Conservation (phyloP, 2,113 vertebrate genomes). For the Gracilinanus agilis region DNA sequence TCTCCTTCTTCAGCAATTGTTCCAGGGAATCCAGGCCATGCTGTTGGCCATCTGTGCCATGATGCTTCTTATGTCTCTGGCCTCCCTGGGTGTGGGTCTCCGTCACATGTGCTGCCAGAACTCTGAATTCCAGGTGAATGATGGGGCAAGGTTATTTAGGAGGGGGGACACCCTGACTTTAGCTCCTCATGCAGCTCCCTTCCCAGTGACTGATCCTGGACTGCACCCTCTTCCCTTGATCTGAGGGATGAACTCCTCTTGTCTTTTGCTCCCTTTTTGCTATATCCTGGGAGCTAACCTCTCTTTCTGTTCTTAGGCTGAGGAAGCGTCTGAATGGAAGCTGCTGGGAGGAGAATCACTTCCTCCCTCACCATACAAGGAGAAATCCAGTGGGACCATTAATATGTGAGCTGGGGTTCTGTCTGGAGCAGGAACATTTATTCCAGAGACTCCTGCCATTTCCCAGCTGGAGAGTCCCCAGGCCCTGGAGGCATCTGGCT, state of each 20-base stretch:
- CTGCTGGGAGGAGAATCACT: conserved; percentile 46
- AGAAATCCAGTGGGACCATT: not conserved
- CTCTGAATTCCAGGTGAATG: not conserved
- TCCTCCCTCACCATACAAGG: conserved; percentile 33
- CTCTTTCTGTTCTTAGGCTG: conserved; percentile 10
- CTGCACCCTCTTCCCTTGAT: accelerated
- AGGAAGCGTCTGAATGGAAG: conserved; percentile 41
- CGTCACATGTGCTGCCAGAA: not conserved
- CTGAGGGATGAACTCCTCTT: not conserved
- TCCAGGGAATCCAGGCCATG: conserved; percentile 45
- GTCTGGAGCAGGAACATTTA: not conserved
- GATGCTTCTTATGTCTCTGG: conserved; percentile 15
- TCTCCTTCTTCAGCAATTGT: conserved; percentile 50
- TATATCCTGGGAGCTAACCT: not conserved
- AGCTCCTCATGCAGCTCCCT: not conserved
- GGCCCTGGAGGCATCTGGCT: not conserved
- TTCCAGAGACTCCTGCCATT: not conserved
- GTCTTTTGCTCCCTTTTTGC: not conserved
- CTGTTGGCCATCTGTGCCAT: conserved; percentile 55
- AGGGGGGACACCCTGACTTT: accelerated
- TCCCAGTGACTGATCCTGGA: accelerated
- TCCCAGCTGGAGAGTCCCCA: too few relatives aligned
- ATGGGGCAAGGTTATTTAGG: not conserved
- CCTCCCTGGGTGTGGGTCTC: conserved; percentile 48
- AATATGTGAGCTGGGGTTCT: conserved; percentile 3